phyloP scores from a whole-genome alignment of 92 coral and sea anemone genomes.

The Parazoanthus darwini region DNA sequence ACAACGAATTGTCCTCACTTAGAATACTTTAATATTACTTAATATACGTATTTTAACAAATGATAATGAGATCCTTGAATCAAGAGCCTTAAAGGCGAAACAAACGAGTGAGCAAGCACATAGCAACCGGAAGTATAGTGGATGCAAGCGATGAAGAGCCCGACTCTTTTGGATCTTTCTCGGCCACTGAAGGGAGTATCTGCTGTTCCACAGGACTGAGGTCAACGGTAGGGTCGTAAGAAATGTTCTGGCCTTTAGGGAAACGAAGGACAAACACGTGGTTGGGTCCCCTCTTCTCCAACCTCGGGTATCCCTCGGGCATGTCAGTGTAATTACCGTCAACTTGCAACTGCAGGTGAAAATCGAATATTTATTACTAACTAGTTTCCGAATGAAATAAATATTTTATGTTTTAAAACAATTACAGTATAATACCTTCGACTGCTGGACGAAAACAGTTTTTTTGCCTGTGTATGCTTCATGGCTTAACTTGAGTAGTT shows the following conservation, averaged over 20 bases:
- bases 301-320: background rate
- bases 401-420: background rate
- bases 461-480: no score
- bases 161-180: no score
- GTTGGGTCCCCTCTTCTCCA: background rate
- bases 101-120: no score
- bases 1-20: no score
- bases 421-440: background rate
- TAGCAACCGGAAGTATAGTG: no score
- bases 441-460: background rate
- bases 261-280: background rate
- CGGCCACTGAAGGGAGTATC: no score
- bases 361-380: background rate
- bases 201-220: no score
- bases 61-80: no score
- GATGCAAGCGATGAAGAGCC: no score
- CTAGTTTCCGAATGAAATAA: background rate
- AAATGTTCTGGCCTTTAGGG: background rate
- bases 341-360: background rate
- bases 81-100: no score
- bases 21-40: no score
- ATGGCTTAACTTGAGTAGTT: background rate
- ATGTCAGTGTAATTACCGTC: background rate
- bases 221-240: constrained; percentile 10
- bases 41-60: no score